phyloP scores from a whole-genome alignment of 2,797 vertebrate genomes.

The Rhinogobio ventralis region DNA sequence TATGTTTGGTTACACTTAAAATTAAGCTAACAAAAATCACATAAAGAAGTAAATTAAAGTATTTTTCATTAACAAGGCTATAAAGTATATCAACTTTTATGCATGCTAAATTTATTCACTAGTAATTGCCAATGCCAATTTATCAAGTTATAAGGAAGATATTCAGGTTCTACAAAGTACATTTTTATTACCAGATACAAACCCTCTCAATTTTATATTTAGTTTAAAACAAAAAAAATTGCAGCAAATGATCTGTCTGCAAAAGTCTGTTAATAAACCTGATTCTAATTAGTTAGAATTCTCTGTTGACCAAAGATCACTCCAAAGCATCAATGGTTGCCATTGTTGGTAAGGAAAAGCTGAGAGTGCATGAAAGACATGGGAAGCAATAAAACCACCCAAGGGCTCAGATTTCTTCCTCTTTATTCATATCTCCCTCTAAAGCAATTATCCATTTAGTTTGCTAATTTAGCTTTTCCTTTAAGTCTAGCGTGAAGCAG shows the following conservation, averaged over 20 bases:
- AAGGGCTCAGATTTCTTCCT: slow-evolving; percentile 50
- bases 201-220: slow-evolving; percentile 76
- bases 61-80: not conserved
- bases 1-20: not conserved
- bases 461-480: slow-evolving; percentile 55
- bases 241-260: slow-evolving; percentile 69
- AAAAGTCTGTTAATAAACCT: slow-evolving; percentile 72
- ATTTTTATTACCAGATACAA: slow-evolving; percentile 33
- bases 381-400: slow-evolving; percentile 52
- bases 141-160: not conserved
- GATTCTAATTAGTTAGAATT: slow-evolving; percentile 9
- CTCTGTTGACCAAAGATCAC: slow-evolving; percentile 11
- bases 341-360: slow-evolving; percentile 53
- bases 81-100: not conserved
- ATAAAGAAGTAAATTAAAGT: not conserved
- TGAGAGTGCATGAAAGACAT: slow-evolving; percentile 31
- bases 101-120: not conserved
- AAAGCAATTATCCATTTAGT: slow-evolving; percentile 56
- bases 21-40: too few species aligned
- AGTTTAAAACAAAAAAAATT: slow-evolving; percentile 46
- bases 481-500: slow-evolving; percentile 49
- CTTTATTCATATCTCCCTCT: slow-evolving; percentile 56
- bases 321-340: slow-evolving; percentile 37
- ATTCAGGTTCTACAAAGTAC: not conserved
- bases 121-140: not conserved